These are phyloP conservation scores for Greenwoodochromis staneri DNA, from an alignment of 2,113 vertebrate genomes.

Conservation along the genomic window DNA sequence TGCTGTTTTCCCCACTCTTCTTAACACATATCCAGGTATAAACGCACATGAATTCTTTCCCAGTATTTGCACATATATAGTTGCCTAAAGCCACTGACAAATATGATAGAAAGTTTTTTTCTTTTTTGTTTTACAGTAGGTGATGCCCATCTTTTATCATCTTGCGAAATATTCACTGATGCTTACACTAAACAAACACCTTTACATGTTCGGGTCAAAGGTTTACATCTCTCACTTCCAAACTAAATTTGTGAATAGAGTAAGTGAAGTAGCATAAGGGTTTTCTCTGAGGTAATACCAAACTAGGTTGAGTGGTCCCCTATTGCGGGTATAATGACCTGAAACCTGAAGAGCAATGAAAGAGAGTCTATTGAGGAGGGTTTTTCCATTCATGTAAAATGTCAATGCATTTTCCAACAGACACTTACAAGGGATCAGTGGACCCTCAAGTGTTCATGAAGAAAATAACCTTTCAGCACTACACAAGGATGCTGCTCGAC, in stretches of 20 bases:
- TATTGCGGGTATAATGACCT: slow-evolving; percentile 65
- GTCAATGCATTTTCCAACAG: slow-evolving; percentile 69
- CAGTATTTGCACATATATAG: background rate
- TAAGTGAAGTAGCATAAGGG: slow-evolving; percentile 14
- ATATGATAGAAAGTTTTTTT: background rate
- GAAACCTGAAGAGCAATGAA: slow-evolving; percentile 59
- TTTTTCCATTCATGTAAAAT: slow-evolving; percentile 69
- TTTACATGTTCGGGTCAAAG: slow-evolving; percentile 7
- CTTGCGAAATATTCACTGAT: background rate
- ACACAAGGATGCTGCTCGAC: slow-evolving; percentile 47
- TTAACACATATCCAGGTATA: background rate
- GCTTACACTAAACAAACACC: background rate
- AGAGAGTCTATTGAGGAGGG: slow-evolving; percentile 59
- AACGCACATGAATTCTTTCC: background rate
- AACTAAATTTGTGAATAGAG: slow-evolving; percentile 33
- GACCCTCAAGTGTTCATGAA: slow-evolving; percentile 70
- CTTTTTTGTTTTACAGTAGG: background rate
- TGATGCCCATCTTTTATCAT: background rate
- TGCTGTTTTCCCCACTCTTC: background rate
- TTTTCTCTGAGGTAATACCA: slow-evolving; percentile 55
- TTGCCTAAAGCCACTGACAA: background rate
- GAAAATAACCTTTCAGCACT: slow-evolving; percentile 68
- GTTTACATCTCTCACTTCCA: slow-evolving; percentile 13
- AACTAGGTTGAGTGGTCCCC: slow-evolving; percentile 61
- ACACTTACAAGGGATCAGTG: slow-evolving; percentile 68